These are phyloP conservation scores for Discoglossus pictus DNA, from an alignment of 2,797 vertebrate species.

Conservation along the genomic window DNA sequence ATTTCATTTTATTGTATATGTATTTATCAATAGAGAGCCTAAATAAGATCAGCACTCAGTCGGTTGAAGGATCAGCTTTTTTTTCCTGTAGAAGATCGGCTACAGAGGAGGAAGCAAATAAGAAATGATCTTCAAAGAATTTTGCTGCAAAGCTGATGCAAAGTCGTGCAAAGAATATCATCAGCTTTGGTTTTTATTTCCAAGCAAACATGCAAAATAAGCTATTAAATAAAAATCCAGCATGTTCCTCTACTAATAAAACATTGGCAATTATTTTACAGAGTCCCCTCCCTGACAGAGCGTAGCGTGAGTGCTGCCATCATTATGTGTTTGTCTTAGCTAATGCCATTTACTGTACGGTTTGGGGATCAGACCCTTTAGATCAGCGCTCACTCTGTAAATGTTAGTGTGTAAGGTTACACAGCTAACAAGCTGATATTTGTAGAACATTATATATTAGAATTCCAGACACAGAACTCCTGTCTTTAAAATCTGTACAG, in stretches of 20 bases:
- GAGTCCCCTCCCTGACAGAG: background rate
- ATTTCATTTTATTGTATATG: too few relatives aligned
- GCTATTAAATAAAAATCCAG: too few relatives aligned
- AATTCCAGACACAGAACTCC: conserved; percentile 25
- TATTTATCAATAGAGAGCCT: too few relatives aligned
- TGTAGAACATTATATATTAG: conserved; percentile 40
- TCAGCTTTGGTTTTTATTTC: too few relatives aligned
- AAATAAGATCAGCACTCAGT: too few relatives aligned
- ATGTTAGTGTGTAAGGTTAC: conserved; percentile 38
- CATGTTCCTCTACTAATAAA: background rate
- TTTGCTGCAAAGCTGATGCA: too few relatives aligned
- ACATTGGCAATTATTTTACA: conserved; percentile 12
- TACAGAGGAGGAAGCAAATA: too few relatives aligned
- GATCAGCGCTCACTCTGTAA: conserved; percentile 27
- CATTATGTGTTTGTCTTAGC: conserved; percentile 21
- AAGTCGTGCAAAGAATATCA: too few relatives aligned
- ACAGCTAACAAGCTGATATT: conserved; percentile 44
- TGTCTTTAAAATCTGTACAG: conserved; percentile 35
- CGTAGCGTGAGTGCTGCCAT: background rate
- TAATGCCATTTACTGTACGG: conserved; percentile 28
- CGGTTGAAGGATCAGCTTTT: too few relatives aligned
- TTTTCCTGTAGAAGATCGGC: too few relatives aligned
- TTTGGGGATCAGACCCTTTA: conserved; percentile 12
- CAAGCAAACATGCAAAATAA: too few relatives aligned
- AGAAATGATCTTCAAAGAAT: too few relatives aligned